Percentiles rank a stretch among this genome's conserved stretches.
phyloP scores from a whole-genome alignment of 2,113 vertebrate genomes.

The Salvelinus fontinalis region DNA sequence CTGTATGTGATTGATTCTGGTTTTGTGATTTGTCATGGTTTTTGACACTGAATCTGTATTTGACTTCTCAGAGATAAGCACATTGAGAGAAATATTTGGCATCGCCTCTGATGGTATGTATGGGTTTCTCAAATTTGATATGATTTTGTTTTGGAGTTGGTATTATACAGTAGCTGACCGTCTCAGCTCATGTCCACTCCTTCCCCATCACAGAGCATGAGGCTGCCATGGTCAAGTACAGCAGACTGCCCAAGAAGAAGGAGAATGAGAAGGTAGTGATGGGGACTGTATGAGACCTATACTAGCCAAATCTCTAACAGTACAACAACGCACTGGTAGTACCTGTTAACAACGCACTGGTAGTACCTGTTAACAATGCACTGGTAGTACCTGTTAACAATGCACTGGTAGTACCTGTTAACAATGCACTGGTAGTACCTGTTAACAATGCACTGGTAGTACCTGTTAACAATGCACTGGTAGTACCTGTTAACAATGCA shows the following conservation, averaged over 20 bases:
- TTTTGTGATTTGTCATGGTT: not conserved
- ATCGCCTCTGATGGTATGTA: constrained; percentile 90
- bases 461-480: too few relatives aligned
- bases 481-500: not conserved
- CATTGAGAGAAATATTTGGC: constrained; percentile 92
- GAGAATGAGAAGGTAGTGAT: constrained; percentile 91
- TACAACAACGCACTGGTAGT: not conserved
- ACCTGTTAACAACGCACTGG: too few relatives aligned
- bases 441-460: too few relatives aligned
- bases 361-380: not conserved
- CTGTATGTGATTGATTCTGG: not conserved
- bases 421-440: too few relatives aligned
- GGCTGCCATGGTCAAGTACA: constrained; percentile 96
- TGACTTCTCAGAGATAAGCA: constrained; percentile 90
- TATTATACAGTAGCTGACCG: not conserved
- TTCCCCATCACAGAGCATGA: constrained; percentile 85
- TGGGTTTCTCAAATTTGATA: not conserved
- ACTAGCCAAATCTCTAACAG: not conserved
- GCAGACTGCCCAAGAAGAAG: constrained; percentile 92
- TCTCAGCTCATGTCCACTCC: not conserved
- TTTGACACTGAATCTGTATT: constrained; percentile 34
- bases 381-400: not conserved
- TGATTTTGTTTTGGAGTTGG: not conserved
- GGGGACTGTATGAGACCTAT: constrained; percentile 13
- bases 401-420: not conserved